A percentile compares a stretch with the other conserved stretches of the same genome.
Conservation (phyloP, 2,113 vertebrate species). For the Myotis lucifugus region DNA sequence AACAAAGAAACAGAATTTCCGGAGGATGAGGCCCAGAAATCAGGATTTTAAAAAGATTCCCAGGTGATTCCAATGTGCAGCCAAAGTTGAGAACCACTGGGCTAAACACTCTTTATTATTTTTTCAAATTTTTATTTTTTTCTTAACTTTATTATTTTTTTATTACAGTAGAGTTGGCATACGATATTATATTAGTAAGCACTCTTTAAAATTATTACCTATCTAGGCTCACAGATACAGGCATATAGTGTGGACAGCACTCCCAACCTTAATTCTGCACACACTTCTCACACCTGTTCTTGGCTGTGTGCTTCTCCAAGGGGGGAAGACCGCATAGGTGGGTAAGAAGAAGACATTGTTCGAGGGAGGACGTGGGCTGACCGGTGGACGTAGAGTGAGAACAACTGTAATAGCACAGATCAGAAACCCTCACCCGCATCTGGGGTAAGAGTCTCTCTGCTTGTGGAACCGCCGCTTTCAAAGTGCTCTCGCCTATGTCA, state of each 20-base stretch:
- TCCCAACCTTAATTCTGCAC: too few relatives aligned
- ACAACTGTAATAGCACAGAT: accelerated
- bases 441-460: not conserved
- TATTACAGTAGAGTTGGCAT: not conserved
- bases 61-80: too few relatives aligned
- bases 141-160: not conserved
- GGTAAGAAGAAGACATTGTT: not conserved
- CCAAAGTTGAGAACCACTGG: too few relatives aligned
- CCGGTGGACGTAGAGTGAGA: not conserved
- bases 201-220: not conserved
- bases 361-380: not conserved
- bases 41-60: too few relatives aligned
- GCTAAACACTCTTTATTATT: not conserved
- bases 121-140: not conserved
- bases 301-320: accelerated
- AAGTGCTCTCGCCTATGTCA: accelerated
- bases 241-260: not conserved
- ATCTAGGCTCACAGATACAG: not conserved
- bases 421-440: accelerated
- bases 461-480: not conserved
- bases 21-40: too few relatives aligned
- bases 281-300: not conserved
- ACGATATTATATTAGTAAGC: not conserved
- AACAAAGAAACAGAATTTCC: too few relatives aligned
- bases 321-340: not conserved